Evolutionary conservation across 2,113 vertebrate species (phyloP), one percentile per base, ranked within the genome.

Genomic region (Oncorhynchus nerka): DNA sequence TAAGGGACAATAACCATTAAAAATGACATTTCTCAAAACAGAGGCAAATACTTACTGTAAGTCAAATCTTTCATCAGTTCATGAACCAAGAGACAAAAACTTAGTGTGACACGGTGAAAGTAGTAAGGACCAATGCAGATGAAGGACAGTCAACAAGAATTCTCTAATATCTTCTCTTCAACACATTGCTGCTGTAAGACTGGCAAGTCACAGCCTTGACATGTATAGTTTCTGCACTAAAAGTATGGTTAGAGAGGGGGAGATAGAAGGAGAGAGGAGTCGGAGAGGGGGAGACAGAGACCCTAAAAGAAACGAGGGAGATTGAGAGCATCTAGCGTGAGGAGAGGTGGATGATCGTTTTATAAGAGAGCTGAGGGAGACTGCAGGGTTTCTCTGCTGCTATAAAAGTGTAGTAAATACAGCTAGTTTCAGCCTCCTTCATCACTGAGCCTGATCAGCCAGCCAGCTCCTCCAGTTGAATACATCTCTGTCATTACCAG

Each of bases 341-440:
- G 24, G 55, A 59, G 49, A 20, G 8, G 15, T 73, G 20, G 71
- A 73, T 61, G 57, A 77, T 71, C 65, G 71, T 71, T 76, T 81
- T 55, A 69, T 28, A 70, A 15, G 39, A 1, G 3, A 82, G 66
- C 66, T 49, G 61, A 71, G 77, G 61, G 26, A 65, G 39, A 68
- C 70, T 55, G 71, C 59, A 74, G 55, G 72, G 48, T 67, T 59
- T 34, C 74, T 15, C n/a, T 11, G 67, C 19, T 13, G 69, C 74
- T 73, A 57, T 70, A 74, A 83, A 83, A 78, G 26, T 28, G 68
- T 22, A 71, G 76, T 80, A 79, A 85, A 88, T 69, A 85, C 71
- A 75, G 48, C 78, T 74, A 73, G 78, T 15, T 15, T 55, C 57
- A 82, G 65, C 55, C 70, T 59, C 71, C 65, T 81, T 34, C 69